Base-by-base conservation (phyloP, 1,140 invertebrate species). In the Drosophila nebulosa region DNA sequence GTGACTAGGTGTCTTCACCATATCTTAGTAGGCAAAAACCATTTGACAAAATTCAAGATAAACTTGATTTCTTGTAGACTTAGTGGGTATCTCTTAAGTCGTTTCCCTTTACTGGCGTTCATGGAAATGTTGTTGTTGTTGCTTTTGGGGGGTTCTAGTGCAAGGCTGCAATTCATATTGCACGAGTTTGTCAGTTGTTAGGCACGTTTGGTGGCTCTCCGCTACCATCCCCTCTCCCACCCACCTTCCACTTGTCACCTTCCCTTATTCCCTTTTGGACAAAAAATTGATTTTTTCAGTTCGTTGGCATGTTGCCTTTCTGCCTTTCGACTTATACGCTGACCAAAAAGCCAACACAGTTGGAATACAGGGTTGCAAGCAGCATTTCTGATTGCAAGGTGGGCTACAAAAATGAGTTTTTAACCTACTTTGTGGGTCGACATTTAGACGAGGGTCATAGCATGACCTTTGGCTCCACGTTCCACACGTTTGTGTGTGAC, bases 141-240 rank as follows among this genome's bases (percentile, higher is more conserved):
- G 21, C 24, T n/a, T 46, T 58, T 24, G 56, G 42, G 42, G 81
- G 84, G 78, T 76, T 86, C 83, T 89, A 89, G 83, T 88, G 83
- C 83, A 88, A 88, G 84, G 84, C 78, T 88, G 83, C 83, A 88
- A 79, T 88, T 89, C 89, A 89, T 89, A 84, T 83, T 79, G 84
- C 84, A 83, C 83, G 83, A 89, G 83, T 76, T 88, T 83, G 64
- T 70, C 79, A 83, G 75, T 88, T 88, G 72, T 89, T 88, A 88
- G 84, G 75, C 83, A 89, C 76, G 83, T 86, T 86, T 76, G 22
- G 30, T 55, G 26, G 1, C 4, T 12, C 50, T n/a, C n/a, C n/a
- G n/a, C 12, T 12, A 4, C 22, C 22, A 6, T 26, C 51, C 18
- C 14, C 9, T 64, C 46, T 24, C 42, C 46, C 51, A 12, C 39